Evolutionary conservation across 2,888 invertebrate genomes (phyloP), one percentile per base, ranked within the genome.

Genomic region (Scrobipalpa costella): DNA sequence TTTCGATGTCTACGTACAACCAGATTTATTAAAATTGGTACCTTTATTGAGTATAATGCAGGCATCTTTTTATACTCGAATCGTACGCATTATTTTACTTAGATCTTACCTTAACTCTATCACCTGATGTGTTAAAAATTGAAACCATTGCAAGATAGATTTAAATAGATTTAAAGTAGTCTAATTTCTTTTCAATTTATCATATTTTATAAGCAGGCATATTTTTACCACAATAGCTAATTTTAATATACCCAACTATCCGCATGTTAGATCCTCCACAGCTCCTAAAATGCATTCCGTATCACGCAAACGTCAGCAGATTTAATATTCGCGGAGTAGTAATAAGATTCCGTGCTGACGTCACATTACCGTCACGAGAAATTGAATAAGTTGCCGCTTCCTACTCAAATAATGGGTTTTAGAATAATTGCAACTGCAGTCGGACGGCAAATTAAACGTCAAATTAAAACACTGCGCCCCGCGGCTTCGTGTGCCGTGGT

Each of bases 251-350:
- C 7, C n/a, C 44, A 7, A 44, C n/a, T 44, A 15, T 44, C n/a
- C n/a, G 13, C 40, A 9, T 40, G 13, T 40, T 2, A n/a, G n/a
- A 44, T 44, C 21, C 19, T 36, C 81, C 77, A 79, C 69, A 69
- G 72, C 68, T 74, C 72, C 72, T 70, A 81, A 27, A 85, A 83
- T 86, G 87, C 86, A 85, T 84, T 86, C 84, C 77, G 80, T 79
- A 81, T 75, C 71, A 76, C 69, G 66, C 73, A 69, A 71, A 68
- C 70, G 78, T 77, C 81, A 77, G 71, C 71, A 69, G 70, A 68
- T 75, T 72, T 72, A 73, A 77, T 79, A 79, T 73, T 73, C 65
- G 68, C 74, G 77, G 76, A 71, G 72, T 68, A 69, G 67, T 85
- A 85, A 86, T 83, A 83, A 77, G 77, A 85, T 85, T 84, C 75